These are phyloP conservation scores for Enteromius anoplus DNA, from an alignment of 2,797 vertebrate genomes.

Conservation along the genomic window DNA sequence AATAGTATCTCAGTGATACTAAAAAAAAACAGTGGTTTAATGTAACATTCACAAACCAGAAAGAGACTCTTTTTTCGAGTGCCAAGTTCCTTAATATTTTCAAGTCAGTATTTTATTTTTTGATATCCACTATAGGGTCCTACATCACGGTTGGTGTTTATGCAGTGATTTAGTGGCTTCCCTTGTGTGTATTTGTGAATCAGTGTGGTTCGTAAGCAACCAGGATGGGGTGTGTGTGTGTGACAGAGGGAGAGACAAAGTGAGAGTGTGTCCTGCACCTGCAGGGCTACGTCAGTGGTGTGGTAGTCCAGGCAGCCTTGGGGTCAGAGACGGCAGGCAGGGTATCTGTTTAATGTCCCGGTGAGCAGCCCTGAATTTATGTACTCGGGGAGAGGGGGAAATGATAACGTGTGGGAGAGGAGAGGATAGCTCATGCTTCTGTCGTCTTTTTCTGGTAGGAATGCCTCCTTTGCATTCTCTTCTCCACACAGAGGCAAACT, in stretches of 20 bases:
- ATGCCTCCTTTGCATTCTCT: slow-evolving; percentile 54
- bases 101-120: slow-evolving; percentile 47
- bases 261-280: slow-evolving; percentile 59
- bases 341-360: slow-evolving; percentile 67
- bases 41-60: slow-evolving; percentile 9
- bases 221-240: slow-evolving; percentile 4
- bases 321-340: slow-evolving; percentile 62
- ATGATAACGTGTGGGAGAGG: slow-evolving; percentile 44
- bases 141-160: slow-evolving; percentile 45
- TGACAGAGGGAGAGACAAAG: slow-evolving; percentile 17
- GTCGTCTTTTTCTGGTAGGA: slow-evolving; percentile 45
- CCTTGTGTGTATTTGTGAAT: slow-evolving; percentile 29
- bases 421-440: slow-evolving; percentile 59
- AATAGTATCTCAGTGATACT: neutral
- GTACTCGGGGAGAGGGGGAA: slow-evolving; percentile 53
- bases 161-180: slow-evolving; percentile 47
- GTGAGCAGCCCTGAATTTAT: slow-evolving; percentile 66
- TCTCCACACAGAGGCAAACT: slow-evolving; percentile 1
- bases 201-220: slow-evolving; percentile 10
- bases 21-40: slow-evolving; percentile 31
- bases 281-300: slow-evolving; percentile 66
- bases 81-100: slow-evolving; percentile 27
- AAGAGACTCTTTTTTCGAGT: slow-evolving; percentile 30
- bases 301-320: slow-evolving; percentile 58
- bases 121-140: slow-evolving; percentile 38